Evolutionary conservation across 2,888 invertebrate genomes (phyloP).

Genomic region (Plagodis dolabraria): DNA sequence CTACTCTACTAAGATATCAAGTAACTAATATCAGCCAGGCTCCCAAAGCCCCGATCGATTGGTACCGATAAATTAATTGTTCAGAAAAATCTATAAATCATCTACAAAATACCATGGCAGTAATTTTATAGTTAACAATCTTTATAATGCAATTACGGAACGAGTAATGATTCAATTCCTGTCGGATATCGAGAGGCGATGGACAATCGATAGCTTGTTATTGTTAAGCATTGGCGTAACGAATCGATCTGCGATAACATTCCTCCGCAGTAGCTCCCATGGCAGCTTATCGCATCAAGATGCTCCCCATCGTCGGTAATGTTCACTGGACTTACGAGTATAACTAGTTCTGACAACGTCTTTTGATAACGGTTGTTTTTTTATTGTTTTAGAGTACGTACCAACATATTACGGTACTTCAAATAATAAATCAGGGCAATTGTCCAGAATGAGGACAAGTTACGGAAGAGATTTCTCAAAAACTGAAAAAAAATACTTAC

Average conservation of each 20-base stretch:
- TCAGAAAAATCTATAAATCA: constrained; percentile 35
- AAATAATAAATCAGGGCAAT: too few relatives aligned
- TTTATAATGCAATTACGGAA: constrained; percentile 37
- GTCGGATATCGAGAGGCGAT: constrained; percentile 28
- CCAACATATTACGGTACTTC: too few relatives aligned
- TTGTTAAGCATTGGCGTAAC: constrained; percentile 48
- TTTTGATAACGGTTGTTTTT: constrained; percentile 40
- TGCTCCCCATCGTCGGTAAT: constrained; percentile 49
- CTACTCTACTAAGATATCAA: constrained; percentile 48
- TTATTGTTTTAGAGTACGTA: constrained; percentile 3
- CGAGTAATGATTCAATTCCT: constrained; percentile 29
- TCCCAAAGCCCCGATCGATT: constrained; percentile 54
- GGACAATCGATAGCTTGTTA: constrained; percentile 36
- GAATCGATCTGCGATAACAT: constrained; percentile 62
- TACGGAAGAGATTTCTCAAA: too few relatives aligned
- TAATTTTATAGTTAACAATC: constrained; percentile 37
- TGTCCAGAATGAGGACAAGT: too few relatives aligned
- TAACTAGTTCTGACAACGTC: constrained; percentile 41
- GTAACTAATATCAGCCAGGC: constrained; percentile 51
- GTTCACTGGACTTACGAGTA: constrained; percentile 45
- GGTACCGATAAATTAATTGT: constrained; percentile 52
- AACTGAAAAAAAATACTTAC: too few relatives aligned
- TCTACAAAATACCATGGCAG: constrained; percentile 35
- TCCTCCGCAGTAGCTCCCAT: constrained; percentile 52
- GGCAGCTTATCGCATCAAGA: constrained; percentile 47